These are phyloP conservation scores for Otus sunia DNA, from an alignment of 2,113 vertebrate species.

Conservation along the genomic window DNA sequence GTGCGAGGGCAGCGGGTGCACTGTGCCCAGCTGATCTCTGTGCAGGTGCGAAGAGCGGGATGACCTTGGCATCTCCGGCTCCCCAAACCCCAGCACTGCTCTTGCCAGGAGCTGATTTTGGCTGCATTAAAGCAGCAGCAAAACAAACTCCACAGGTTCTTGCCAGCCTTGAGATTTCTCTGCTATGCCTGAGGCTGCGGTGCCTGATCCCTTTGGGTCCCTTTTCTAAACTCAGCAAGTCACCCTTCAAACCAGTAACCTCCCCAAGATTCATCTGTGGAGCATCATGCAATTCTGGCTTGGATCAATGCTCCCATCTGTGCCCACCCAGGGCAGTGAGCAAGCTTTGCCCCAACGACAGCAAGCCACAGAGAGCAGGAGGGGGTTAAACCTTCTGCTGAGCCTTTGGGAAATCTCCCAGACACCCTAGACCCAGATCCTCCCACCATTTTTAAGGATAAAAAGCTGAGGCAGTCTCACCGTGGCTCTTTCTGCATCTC, in stretches of 20 bases:
- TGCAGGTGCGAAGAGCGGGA: fast-evolving
- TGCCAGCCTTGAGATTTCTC: neutral
- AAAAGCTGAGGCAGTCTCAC: neutral
- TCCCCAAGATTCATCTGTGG: neutral
- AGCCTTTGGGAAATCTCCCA: neutral
- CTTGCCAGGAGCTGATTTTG: neutral
- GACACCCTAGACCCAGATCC: neutral
- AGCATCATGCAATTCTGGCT: fast-evolving
- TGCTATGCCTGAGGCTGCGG: neutral
- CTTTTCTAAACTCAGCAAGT: neutral
- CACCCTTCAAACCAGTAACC: neutral
- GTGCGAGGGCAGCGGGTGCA: neutral
- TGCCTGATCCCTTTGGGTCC: fast-evolving
- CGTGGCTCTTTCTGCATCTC: neutral
- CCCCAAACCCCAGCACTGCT: fast-evolving
- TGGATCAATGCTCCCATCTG: neutral
- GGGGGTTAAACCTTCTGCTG: neutral
- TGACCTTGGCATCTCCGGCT: neutral
- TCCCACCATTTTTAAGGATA: neutral
- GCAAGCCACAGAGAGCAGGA: neutral
- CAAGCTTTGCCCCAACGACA: neutral
- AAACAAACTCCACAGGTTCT: neutral
- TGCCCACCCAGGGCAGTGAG: neutral
- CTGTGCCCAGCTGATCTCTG: fast-evolving
- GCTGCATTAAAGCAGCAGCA: neutral